Conservation (phyloP, 2,888 invertebrate genomes). For the Acrocyrtus sp. region DNA sequence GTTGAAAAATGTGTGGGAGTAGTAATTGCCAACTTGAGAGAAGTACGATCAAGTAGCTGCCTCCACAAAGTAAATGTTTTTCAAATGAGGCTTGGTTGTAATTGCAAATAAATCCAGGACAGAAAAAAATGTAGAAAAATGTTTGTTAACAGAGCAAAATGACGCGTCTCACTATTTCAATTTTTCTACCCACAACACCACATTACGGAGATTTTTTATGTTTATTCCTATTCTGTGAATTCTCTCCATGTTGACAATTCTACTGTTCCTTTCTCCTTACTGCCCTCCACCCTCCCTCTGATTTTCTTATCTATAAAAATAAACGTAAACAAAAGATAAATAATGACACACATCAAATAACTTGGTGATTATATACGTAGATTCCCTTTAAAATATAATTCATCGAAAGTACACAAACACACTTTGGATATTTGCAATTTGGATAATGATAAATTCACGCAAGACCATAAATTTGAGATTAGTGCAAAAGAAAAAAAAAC, state of each 20-base stretch:
- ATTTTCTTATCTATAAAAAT: conserved; percentile 5
- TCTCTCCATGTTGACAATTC: neutral
- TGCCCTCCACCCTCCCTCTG: conserved; percentile 9
- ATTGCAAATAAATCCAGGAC: neutral
- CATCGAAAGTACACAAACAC: neutral
- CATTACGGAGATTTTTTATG: neutral
- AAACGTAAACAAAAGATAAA: conserved; percentile 36
- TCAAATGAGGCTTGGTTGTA: neutral
- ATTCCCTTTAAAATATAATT: conserved; percentile 5
- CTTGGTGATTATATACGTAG: neutral
- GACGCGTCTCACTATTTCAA: neutral
- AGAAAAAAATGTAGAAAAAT: neutral
- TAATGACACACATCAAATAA: conserved; percentile 37
- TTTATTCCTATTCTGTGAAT: neutral
- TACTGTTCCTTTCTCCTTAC: neutral
- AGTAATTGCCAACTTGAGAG: neutral
- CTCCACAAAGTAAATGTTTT: conserved; percentile 1
- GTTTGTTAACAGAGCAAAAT: neutral
- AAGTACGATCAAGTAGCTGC: too few relatives aligned
- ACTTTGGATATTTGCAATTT: neutral
- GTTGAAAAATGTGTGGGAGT: neutral
- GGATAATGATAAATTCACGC: neutral
- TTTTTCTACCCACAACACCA: neutral
- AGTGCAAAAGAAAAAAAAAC: neutral
- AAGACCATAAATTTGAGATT: neutral